Base-by-base conservation (phyloP, 1,140 invertebrate genomes). In the Theocolax elegans region DNA sequence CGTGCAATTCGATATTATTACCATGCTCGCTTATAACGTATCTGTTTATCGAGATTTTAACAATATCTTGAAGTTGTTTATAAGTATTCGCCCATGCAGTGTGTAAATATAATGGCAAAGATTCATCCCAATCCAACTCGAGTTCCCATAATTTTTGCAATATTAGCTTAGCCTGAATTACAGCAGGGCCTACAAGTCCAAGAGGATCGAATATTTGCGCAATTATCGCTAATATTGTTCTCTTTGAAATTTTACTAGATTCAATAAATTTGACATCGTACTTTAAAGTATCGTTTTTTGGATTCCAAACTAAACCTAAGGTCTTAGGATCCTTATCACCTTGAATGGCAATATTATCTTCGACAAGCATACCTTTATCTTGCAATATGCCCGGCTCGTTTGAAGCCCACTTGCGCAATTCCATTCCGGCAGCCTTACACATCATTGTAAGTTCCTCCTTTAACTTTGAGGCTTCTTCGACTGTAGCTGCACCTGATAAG, bases 101-200 rank as follows among this genome's bases (percentile, higher is more conserved):
- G 23, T 58, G 17, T 29, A 75, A 56, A 42, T 68, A 3, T 8
- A 19, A 1, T 10, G 80, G 75, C 0, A 83, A 13, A 13, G 68
- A 25, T n/a, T 83, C 77, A 70, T 86, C 81, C 81, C 82, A 84
- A 1, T 21, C 58, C 2, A 81, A 13, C 13, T 76, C 74, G 7
- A 68, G 1, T 54, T 72, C 44, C 80, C 80, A 82, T 29, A 83
- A 46, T 25, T 75, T 19, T 72, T 84, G 80, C n/a, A 84, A 65
- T 13, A 81, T 44, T 1, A 83, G 70, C 68, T 83, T 84, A 1
- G 70, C 68, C 12, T 7, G 62, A 0, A 83, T 70, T 6, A 72
- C 13, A 21, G 71, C 27, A 25, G 71, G 71, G 12, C 49, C 64
- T 6, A 67, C 8, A 0, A 67, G 12, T 0, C 71, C 64, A 8